phyloP scores from a whole-genome alignment of 23 tunicate species.

The Trididemnum miniatum region DNA sequence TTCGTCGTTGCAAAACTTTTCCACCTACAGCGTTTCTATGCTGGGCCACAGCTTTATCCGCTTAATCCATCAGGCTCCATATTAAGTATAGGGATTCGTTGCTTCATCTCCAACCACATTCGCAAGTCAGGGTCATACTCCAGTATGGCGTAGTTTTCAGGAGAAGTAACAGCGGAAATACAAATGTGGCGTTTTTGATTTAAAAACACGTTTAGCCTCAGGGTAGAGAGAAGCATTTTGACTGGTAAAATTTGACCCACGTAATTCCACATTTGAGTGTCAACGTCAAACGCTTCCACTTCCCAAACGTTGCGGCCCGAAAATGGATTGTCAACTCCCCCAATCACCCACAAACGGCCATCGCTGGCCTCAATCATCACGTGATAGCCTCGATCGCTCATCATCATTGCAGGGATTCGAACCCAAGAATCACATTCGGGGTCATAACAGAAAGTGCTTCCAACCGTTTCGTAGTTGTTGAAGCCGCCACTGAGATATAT shows the following conservation, averaged over 20 bases:
- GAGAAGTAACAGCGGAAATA: constrained; percentile 70
- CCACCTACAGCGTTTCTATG: too few relatives aligned
- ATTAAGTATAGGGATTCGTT: not conserved
- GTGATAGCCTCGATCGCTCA: constrained; percentile 83
- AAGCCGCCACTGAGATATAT: constrained; percentile 9
- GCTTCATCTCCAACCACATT: constrained; percentile 69
- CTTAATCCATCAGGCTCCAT: too few relatives aligned
- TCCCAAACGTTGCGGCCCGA: constrained; percentile 92
- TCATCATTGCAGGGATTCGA: constrained; percentile 30
- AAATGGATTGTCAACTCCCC: constrained; percentile 92
- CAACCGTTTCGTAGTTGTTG: constrained; percentile 64
- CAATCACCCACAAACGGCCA: constrained; percentile 76
- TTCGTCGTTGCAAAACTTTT: too few relatives aligned
- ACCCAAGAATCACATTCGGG: constrained; percentile 45
- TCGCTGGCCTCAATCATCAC: constrained; percentile 68
- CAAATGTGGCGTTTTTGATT: constrained; percentile 41
- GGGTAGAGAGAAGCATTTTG: constrained; percentile 50
- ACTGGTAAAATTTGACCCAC: constrained; percentile 87
- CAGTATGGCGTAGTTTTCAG: constrained; percentile 46
- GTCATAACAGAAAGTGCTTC: constrained; percentile 48
- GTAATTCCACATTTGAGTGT: constrained; percentile 51
- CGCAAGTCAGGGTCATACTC: constrained; percentile 28
- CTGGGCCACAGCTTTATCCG: too few relatives aligned
- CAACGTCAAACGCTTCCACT: constrained; percentile 69
- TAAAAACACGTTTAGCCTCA: constrained; percentile 58